Evolutionary conservation across 2,888 invertebrate genomes (phyloP), one percentile per base, ranked within the genome.

Genomic region (Malthinus seriepunctatus): DNA sequence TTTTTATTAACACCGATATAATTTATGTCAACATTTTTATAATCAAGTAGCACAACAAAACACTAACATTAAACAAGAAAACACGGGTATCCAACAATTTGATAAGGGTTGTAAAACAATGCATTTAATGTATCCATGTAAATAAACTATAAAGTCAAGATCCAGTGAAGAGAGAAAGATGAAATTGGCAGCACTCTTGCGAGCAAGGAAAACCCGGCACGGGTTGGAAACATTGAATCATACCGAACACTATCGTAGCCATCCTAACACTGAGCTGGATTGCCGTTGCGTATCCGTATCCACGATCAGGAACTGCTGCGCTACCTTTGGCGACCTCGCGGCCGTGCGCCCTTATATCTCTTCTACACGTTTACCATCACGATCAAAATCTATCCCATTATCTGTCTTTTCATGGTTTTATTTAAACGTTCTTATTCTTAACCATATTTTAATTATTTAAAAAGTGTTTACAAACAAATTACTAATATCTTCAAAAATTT

Each of bases 251-350:
- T 64, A 67, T 65, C 65, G 63, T 56, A 68, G 67, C 65, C 67
- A 67, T 68, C 70, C 68, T 70, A 67, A 68, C 60, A 66, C 63
- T 60, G 66, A 65, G 61, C 60, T 61, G 61, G 56, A 56, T 62
- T 65, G 63, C 60, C 65, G 62, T 63, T 68, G 65, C 65, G 65
- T 67, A 64, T 70, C 69, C 70, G 70, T 56, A 50, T 53, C 49
- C 52, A 49, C 52, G 48, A 56, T 56, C 56, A 52, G 53, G 46
- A 60, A 54, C 55, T 55, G 70, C 69, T 55, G 55, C 60, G 69
- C 66, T 68, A 68, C 69, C 69, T 67, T 65, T 60, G 63, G 57
- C 68, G 67, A 65, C 68, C 67, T 63, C 64, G 71, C 60, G 58
- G 58, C 52, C 55, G 54, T 49, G 48, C 61, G 60, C 65, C 38